These are phyloP conservation scores for Calliopsis andreniformis DNA, from an alignment of 1,140 invertebrate species.

Conservation along the genomic window DNA sequence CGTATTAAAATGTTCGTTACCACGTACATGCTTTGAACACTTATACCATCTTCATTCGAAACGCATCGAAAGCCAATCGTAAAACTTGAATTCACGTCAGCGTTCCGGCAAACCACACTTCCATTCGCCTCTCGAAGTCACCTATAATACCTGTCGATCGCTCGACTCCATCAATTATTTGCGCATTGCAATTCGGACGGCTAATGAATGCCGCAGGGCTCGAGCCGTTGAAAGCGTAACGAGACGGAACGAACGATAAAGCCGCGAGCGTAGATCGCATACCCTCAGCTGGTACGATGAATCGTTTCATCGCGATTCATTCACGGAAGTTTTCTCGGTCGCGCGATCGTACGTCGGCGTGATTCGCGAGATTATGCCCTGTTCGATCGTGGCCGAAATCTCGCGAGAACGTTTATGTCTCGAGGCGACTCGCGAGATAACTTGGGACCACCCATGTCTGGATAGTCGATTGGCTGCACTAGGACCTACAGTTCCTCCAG, in stretches of 20 bases:
- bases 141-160: too few species aligned
- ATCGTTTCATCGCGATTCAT: not conserved
- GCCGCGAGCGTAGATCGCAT: not conserved
- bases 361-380: not conserved
- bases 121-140: too few species aligned
- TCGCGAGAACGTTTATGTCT: too few species aligned
- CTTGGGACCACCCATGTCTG: too few species aligned
- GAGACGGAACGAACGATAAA: slow-evolving; percentile 37
- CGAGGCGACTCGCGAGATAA: slow-evolving; percentile 2
- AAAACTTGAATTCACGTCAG: too few species aligned
- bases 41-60: too few species aligned
- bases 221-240: slow-evolving; percentile 20
- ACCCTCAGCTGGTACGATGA: slow-evolving; percentile 30
- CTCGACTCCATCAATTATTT: slow-evolving; percentile 15
- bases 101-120: too few species aligned
- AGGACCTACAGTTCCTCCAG: not conserved
- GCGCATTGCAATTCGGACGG: not conserved
- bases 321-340: not conserved
- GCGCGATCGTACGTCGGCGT: not conserved
- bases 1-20: too few species aligned
- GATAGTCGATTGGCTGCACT: not conserved
- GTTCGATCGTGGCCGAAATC: not conserved
- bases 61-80: too few species aligned
- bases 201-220: not conserved
- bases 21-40: too few species aligned